Base-by-base conservation (phyloP, 2,888 invertebrate species). In the Catocala nupta region DNA sequence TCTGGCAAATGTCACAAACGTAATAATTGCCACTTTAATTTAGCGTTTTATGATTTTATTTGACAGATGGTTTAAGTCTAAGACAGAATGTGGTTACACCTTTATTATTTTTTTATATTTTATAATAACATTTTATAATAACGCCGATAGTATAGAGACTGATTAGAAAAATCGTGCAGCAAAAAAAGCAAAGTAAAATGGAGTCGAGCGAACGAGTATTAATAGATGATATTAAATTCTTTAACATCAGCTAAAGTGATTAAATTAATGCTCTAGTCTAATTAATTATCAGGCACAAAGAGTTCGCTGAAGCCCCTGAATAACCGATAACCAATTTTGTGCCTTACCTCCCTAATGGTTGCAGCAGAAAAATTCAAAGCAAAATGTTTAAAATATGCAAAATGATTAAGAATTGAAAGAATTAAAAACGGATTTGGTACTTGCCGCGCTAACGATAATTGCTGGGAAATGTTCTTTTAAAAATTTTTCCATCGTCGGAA, bases 391-490 rank as follows among this genome's bases (percentile, higher is more conserved):
- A 76, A 74, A 63, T 68, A 73, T 71, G 65, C 68, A 62, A 71
- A 79, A 71, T 71, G 68, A 77, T 80, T 78, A 77, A 80, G 69
- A 78, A 80, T 76, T 80, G 68, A 75, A 80, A 75, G 76, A 71
- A 81, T 83, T 81, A 82, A 83, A 85, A 81, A 74, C 68, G 71
- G 68, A 78, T 82, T 78, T 74, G 55, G 73, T 71, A 73, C 71
- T 75, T 70, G 64, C 77, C 65, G 50, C 59, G 80, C 76, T 82
- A 82, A 84, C 80, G 83, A 84, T 86, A 85, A 87, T 85, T 81
- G 71, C 80, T 70, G 60, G 65, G 56, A 79, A 80, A 83, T 78
- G 75, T 80, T 77, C 80, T 79, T 83, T 84, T 78, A 77, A 80
- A 25, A 78, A 70, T 59, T 70, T 45, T 63, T 61, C 69, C 60